A percentile compares a stretch with the other conserved stretches of the same genome.
Conservation (phyloP, 2,797 vertebrate genomes). For the Acipenser oxyrinchus region DNA sequence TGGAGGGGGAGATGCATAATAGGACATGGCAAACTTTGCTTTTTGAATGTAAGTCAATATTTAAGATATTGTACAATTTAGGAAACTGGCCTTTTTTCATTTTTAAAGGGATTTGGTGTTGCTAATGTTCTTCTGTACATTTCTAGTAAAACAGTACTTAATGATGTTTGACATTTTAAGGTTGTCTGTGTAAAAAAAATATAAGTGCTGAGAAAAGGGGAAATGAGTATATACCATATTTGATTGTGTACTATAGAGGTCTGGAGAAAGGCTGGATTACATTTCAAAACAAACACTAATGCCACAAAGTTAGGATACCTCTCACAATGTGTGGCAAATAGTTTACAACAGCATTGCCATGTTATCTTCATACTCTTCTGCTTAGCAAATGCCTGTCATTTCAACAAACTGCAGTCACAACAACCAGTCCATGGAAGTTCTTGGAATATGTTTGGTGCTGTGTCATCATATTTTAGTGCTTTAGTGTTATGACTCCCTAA, state of each 20-base stretch:
- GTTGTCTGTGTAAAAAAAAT: background rate
- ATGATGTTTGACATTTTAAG: background rate
- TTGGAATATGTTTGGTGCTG: background rate
- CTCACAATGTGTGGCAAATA: too few relatives aligned
- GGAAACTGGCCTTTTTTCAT: background rate
- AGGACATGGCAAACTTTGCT: background rate
- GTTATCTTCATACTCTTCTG: too few relatives aligned
- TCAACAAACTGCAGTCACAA: too few relatives aligned
- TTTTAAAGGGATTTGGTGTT: conserved; percentile 5
- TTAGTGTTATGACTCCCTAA: background rate
- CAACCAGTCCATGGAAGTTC: too few relatives aligned
- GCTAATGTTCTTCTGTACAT: conserved; percentile 1
- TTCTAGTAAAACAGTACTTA: conserved; percentile 5
- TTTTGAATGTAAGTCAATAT: background rate
- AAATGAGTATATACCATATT: background rate
- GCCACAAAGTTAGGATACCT: too few relatives aligned
- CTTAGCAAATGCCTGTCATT: too few relatives aligned
- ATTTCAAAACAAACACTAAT: too few relatives aligned
- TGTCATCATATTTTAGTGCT: background rate
- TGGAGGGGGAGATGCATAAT: background rate
- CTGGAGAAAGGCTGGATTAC: too few relatives aligned
- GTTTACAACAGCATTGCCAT: too few relatives aligned
- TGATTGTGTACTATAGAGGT: background rate
- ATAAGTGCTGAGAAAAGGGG: too few relatives aligned
- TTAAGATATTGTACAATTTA: background rate